Conservation (phyloP, 30 jellyfish, hydroid and myxozoan species). For the Turritopsis rubra region DNA sequence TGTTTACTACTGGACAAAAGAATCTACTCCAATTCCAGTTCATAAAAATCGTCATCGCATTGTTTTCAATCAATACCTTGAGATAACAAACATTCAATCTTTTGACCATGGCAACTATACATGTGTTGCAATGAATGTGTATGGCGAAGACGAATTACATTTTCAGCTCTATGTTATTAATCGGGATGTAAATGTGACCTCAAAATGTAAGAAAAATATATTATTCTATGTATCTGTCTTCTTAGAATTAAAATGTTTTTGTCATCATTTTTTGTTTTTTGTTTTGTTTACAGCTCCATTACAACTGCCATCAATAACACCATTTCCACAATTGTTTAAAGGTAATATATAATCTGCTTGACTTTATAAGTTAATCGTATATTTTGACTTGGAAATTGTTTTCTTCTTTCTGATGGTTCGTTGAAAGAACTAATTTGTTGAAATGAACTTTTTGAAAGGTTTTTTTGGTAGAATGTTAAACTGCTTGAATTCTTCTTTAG, state of each 20-base stretch:
- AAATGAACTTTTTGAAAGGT: too few relatives aligned
- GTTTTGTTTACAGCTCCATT: not conserved
- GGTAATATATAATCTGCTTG: not conserved
- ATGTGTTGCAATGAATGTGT: not conserved
- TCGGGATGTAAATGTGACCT: not conserved
- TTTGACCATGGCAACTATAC: constrained; percentile 1
- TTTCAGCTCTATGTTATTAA: constrained; percentile 14
- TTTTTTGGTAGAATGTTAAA: too few relatives aligned
- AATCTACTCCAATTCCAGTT: not conserved
- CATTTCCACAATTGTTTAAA: not conserved
- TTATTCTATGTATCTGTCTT: too few relatives aligned
- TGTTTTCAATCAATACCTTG: not conserved
- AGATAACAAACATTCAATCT: not conserved
- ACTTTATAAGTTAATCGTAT: not conserved
- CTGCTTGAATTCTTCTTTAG: not conserved
- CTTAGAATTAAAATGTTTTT: not conserved
- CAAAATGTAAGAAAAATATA: too few relatives aligned
- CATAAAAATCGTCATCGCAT: not conserved
- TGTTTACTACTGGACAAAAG: not conserved
- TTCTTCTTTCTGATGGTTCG: too few relatives aligned
- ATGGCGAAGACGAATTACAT: not conserved
- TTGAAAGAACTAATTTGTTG: too few relatives aligned
- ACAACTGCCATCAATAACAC: not conserved
- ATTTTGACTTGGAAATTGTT: too few relatives aligned
- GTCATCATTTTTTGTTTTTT: not conserved